A percentile compares a stretch with the other conserved stretches of the same genome.
Evolutionary conservation across 2,113 vertebrate species (phyloP).

Genomic region (Trematocara unimaculatum): DNA sequence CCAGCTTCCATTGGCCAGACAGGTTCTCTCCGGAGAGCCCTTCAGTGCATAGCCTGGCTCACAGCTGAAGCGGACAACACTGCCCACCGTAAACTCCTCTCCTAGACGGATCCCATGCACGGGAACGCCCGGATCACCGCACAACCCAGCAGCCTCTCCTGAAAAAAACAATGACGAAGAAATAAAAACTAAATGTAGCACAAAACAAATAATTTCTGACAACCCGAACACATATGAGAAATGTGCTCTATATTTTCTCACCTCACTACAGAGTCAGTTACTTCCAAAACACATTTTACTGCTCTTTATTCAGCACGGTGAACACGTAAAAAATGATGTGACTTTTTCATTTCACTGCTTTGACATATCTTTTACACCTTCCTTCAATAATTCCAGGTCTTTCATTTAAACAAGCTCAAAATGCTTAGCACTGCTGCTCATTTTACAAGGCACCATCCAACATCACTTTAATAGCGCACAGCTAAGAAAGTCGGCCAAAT

Average conservation of each 20-base stretch:
- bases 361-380: background rate
- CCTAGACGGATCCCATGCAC: constrained; percentile 89
- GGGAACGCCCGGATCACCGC: constrained; percentile 89
- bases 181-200: background rate
- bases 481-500: constrained; percentile 6
- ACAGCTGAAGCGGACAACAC: constrained; percentile 87
- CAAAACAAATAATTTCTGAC: background rate
- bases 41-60: constrained; percentile 85
- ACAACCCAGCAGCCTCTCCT: constrained; percentile 82
- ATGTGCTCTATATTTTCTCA: background rate
- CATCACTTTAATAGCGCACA: constrained; percentile 2
- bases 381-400: background rate
- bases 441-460: background rate
- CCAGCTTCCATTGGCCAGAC: constrained; percentile 84
- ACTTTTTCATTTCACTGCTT: background rate
- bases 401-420: constrained; percentile 15
- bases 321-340: background rate
- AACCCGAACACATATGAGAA: background rate
- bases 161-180: background rate
- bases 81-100: constrained; percentile 79
- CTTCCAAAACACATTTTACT: background rate
- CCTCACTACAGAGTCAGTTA: background rate
- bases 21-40: constrained; percentile 86
- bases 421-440: background rate
- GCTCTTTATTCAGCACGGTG: background rate